phyloP scores from a whole-genome alignment of 2,888 invertebrate genomes.

The Pegoplata infirma region DNA sequence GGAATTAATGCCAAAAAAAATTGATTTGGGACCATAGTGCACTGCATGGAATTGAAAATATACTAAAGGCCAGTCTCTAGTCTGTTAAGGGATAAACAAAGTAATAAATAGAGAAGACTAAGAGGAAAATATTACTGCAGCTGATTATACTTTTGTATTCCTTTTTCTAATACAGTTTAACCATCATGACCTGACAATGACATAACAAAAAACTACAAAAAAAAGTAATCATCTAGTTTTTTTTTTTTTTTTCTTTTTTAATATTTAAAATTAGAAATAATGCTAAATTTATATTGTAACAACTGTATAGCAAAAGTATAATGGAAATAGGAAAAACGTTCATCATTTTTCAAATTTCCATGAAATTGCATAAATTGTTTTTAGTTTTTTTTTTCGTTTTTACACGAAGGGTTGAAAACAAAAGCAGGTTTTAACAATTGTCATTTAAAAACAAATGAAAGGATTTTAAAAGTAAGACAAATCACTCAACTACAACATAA shows the following conservation, averaged over 20 bases:
- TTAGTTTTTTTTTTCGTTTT: no score
- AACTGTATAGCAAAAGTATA: not conserved
- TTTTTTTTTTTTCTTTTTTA: not conserved
- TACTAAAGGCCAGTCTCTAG: not conserved
- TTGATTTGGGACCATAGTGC: no score
- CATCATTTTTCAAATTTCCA: not conserved
- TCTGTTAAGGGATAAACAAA: not conserved
- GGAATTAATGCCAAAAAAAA: no score
- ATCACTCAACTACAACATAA: not conserved
- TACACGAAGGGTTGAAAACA: not conserved
- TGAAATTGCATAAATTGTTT: not conserved
- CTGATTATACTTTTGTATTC: not conserved
- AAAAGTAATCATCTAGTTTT: not conserved
- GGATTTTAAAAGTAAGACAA: not conserved
- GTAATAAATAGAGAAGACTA: not conserved
- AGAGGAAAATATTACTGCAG: not conserved
- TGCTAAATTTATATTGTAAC: not conserved
- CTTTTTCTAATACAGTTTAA: conserved; percentile 20
- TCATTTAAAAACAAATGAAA: not conserved
- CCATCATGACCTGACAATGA: conserved; percentile 51
- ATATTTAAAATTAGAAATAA: not conserved
- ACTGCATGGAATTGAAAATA: not conserved
- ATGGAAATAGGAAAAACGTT: not conserved
- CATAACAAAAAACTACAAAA: conserved; percentile 44
- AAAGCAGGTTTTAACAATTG: not conserved